Base-by-base conservation (phyloP, 2,888 invertebrate genomes). In the Acrobasis repandana region DNA sequence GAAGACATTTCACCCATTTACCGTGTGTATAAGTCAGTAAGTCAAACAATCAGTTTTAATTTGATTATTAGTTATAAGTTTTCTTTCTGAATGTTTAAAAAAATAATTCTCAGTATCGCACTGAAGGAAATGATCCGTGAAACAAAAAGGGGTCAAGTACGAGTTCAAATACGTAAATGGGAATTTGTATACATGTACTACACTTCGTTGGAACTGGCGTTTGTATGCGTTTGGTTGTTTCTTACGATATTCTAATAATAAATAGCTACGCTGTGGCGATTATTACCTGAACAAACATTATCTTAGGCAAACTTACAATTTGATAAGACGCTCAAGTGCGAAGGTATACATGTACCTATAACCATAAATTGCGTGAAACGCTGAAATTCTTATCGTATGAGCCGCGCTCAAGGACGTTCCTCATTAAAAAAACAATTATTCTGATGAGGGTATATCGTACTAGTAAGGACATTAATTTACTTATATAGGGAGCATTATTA, bases 241-340 rank as follows among this genome's bases (percentile, higher is more conserved):
- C n/a, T 43, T 10, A 11, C n/a, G 3, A 38, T 36, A 36, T 14
- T 38, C 14, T 38, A 3, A 14, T 5, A 3, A 43, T 1, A 43
- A 43, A 11, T 14, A 11, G 43, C 4, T 43, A 38, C 14, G 38
- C 28, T 6, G 43, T 43, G 43, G 6, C 14, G 43, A 11, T n/a
- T 43, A 43, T 43, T 43, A 43, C 14, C 43, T 43, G 43, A 38
- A 56, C 56, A 56, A 56, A 56, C 43, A 28, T 68, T 71, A 72
- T 67, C 70, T 72, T 75, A 76, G 70, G 66, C 65, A 66, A 69
- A 66, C 69, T 63, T 65, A 68, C 66, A 66, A 65, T 70, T 72
- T 77, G 78, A 80, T 80, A 81, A 76, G 67, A 61, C 54, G 61
- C 60, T 61, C 48, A 62, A 63, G 63, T 63, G 64, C 56, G 33